Evolutionary conservation across 2,888 invertebrate species (phyloP).

Genomic region (Julus scandinavius): DNA sequence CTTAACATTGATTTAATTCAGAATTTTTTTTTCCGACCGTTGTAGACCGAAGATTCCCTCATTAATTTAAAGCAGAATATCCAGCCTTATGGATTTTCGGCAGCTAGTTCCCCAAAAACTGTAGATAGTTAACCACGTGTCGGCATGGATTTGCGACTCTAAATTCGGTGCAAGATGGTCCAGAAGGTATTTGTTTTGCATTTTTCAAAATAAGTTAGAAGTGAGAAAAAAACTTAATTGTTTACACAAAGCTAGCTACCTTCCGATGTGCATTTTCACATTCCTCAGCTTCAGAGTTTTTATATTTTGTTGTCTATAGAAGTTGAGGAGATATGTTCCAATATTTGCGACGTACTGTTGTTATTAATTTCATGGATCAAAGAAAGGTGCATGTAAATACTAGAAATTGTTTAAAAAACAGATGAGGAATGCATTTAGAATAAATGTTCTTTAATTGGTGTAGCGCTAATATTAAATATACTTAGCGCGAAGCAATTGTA

Average conservation of each 20-base stretch:
- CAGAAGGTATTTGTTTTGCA: not conserved
- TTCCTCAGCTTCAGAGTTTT: not conserved
- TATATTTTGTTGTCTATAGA: not conserved
- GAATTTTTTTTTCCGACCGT: not conserved
- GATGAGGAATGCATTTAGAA: not conserved
- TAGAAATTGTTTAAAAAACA: not conserved
- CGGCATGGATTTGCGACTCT: not conserved
- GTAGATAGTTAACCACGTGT: not conserved
- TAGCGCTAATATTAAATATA: not conserved
- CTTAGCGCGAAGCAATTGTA: not conserved
- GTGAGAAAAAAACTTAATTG: not conserved
- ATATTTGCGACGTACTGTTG: not conserved
- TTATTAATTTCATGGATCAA: not conserved
- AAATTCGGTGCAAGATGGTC: not conserved
- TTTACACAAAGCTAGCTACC: too few relatives aligned
- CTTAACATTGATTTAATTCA: not conserved
- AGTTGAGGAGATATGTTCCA: not conserved
- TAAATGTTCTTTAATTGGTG: not conserved
- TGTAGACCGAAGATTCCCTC: constrained; percentile 50
- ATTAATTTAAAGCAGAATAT: constrained; percentile 49
- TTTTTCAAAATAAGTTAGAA: not conserved
- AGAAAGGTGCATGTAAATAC: not conserved
- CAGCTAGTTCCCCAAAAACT: not conserved
- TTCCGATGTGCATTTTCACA: not conserved
- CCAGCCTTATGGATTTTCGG: constrained; percentile 45